A percentile compares a stretch with the other conserved stretches of the same genome.
Conservation (phyloP, 1,140 invertebrate genomes). For the Sycophaga agraensis region DNA sequence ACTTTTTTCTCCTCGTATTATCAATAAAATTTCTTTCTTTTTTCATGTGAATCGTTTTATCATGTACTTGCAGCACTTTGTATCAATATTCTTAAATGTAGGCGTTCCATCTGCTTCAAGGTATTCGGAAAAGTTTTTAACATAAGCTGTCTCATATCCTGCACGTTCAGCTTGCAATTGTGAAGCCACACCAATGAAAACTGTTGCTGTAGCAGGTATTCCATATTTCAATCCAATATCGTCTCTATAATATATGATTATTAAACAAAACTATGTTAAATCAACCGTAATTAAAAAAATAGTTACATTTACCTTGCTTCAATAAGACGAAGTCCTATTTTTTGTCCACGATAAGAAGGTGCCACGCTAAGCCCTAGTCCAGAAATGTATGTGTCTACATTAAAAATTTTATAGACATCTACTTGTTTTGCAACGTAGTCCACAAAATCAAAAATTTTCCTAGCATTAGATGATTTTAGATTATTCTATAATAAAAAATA, state of each 20-base stretch:
- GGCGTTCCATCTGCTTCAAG: conserved; percentile 30
- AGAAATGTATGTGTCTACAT: conserved; percentile 14
- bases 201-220: conserved; percentile 32
- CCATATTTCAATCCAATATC: conserved; percentile 35
- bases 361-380: conserved; percentile 5
- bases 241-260: conserved; percentile 31
- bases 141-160: conserved; percentile 26
- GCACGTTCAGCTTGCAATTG: conserved; percentile 31
- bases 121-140: conserved; percentile 19
- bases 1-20: no score
- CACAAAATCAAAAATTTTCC: conserved; percentile 5
- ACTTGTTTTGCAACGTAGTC: not conserved
- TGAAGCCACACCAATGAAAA: conserved; percentile 36
- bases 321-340: conserved; percentile 15
- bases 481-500: conserved; percentile 1
- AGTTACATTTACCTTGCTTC: conserved; percentile 26
- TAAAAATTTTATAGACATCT: conserved; percentile 8
- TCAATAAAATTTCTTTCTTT: not conserved
- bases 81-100: conserved; percentile 19
- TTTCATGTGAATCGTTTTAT: conserved; percentile 24
- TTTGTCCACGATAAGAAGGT: conserved; percentile 14
- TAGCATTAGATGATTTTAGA: conserved; percentile 2
- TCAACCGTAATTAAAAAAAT: no score
- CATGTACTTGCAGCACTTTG: conserved; percentile 32
- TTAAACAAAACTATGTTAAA: no score